Evolutionary conservation across 2,888 invertebrate species (phyloP), one percentile per base, ranked within the genome.

Genomic region (Aquatica leii): DNA sequence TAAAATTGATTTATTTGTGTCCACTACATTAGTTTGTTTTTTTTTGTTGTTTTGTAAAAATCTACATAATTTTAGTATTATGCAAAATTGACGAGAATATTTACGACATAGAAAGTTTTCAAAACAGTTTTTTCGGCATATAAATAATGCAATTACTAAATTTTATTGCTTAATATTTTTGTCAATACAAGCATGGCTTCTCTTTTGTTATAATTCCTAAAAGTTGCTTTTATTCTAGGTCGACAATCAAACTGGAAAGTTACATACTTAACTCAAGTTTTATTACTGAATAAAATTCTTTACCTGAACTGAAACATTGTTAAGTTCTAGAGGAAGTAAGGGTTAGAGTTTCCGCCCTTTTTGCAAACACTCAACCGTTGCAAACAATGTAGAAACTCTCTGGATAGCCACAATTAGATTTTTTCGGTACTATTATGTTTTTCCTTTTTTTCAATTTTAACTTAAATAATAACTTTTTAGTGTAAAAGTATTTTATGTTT

Each of bases 251-350:
- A 35, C 35, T 18, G 20, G 20, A 52, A 57, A 62, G 24, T 56
- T 52, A 57, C 46, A 46, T 51, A 52, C 56, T 49, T 37, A 43
- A 57, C 56, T 49, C 31, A 43, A 56, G 43, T 52, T 62, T 57
- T 43, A 51, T 62, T 46, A 51, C 43, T 49, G 34, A 52, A 57
- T 43, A 57, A 62, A 61, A 57, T 62, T 62, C 62, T 57, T 62
- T 57, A 62, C 62, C 62, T 62, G 57, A 61, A 57, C 51, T 51
- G 57, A 62, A 61, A 57, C 62, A 52, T 40, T 57, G 57, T 62
- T 62, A 62, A 62, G 57, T 62, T 62, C 51, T 46, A 34, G 20
- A 62, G 62, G 57, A 56, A 62, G 52, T 57, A 52, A 62, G 35
- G 57, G 56, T 52, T 14, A n/a, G 46, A 51, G 54, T 59, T 62